Evolutionary conservation across 2,888 invertebrate species (phyloP).

Genomic region (Napeogenes sylphis): DNA sequence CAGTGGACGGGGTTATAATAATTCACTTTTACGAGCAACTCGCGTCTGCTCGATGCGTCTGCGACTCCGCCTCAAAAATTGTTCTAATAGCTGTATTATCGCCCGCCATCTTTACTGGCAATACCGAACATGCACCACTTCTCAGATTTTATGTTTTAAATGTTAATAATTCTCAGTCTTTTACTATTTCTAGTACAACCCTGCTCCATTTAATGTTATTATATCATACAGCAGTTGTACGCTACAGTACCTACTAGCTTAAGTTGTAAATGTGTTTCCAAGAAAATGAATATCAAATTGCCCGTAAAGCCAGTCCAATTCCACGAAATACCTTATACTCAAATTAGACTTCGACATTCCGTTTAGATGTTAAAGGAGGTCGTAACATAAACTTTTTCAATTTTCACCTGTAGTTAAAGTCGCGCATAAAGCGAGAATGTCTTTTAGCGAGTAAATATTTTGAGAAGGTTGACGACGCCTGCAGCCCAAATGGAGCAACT

Average conservation of each 20-base stretch:
- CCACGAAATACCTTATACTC: slow-evolving; percentile 30
- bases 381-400: slow-evolving; percentile 76
- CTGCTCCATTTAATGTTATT: slow-evolving; percentile 8
- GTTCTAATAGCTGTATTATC: slow-evolving; percentile 67
- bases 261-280: slow-evolving; percentile 10
- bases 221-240: not conserved
- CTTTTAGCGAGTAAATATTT: slow-evolving; percentile 60
- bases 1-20: slow-evolving; percentile 69
- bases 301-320: slow-evolving; percentile 25
- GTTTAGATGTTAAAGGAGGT: slow-evolving; percentile 63
- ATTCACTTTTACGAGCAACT: slow-evolving; percentile 72
- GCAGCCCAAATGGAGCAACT: slow-evolving; percentile 61
- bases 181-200: not conserved
- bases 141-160: slow-evolving; percentile 21
- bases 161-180: slow-evolving; percentile 15
- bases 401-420: slow-evolving; percentile 72
- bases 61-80: slow-evolving; percentile 61
- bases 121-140: slow-evolving; percentile 39
- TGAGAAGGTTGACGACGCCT: slow-evolving; percentile 67
- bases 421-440: slow-evolving; percentile 61
- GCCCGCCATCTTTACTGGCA: slow-evolving; percentile 48
- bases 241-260: not conserved
- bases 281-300: slow-evolving; percentile 20
- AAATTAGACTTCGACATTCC: slow-evolving; percentile 59
- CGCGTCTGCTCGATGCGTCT: slow-evolving; percentile 65